Conservation (phyloP, 2,113 vertebrate genomes). For the Oreochromis niloticus region DNA sequence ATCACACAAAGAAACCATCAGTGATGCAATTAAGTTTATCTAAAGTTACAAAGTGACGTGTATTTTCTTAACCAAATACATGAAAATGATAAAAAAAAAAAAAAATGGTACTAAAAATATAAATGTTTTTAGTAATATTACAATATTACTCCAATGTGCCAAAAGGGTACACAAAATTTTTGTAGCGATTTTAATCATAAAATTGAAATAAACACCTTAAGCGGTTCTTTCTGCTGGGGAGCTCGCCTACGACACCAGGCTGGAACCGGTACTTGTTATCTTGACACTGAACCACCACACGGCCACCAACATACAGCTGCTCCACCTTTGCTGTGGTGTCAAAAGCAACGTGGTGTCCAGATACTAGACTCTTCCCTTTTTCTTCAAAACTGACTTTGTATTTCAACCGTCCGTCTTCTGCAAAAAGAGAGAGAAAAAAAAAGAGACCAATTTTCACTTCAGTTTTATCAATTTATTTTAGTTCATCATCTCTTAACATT, state of each 20-base stretch:
- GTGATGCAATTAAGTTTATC: not conserved
- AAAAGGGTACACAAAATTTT: not conserved
- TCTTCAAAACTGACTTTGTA: conserved; percentile 89
- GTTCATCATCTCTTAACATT: not conserved
- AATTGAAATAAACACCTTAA: conserved; percentile 68
- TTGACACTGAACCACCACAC: conserved; percentile 84
- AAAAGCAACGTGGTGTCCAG: conserved; percentile 87
- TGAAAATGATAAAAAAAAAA: not conserved
- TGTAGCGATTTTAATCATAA: not conserved
- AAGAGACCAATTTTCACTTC: not conserved
- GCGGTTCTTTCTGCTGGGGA: conserved; percentile 87
- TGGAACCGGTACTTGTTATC: conserved; percentile 77
- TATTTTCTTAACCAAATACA: not conserved
- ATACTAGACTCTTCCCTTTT: conserved; percentile 85
- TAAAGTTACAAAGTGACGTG: not conserved
- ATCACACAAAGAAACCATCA: not conserved
- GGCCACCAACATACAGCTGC: conserved; percentile 81
- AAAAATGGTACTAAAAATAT: no score
- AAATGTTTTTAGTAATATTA: no score
- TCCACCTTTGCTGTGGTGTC: conserved; percentile 72
- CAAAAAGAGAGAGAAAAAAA: not conserved
- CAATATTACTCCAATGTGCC: not conserved
- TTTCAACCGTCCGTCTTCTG: conserved; percentile 75
- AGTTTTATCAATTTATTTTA: not conserved
- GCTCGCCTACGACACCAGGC: conserved; percentile 84